A percentile compares a stretch with the other conserved stretches of the same genome.
These are phyloP conservation scores for Globia sparganii DNA, from an alignment of 2,888 invertebrate genomes.

Conservation along the genomic window DNA sequence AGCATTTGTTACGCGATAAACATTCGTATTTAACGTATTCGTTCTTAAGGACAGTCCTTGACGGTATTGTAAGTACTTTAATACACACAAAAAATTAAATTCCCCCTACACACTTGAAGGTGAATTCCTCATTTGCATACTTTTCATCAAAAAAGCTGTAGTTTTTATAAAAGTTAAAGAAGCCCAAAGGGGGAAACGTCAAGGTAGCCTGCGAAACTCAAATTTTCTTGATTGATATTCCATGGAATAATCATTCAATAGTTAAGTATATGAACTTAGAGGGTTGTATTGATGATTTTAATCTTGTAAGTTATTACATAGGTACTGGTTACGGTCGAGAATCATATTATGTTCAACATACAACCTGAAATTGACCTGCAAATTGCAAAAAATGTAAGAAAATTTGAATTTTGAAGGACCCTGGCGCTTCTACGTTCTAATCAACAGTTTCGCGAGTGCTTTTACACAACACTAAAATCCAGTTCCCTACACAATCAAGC, in stretches of 20 bases:
- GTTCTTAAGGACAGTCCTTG: neutral
- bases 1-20: neutral
- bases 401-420: too few species aligned
- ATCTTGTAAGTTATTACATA: too few species aligned
- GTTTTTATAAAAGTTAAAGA: neutral
- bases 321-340: too few species aligned
- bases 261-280: too few species aligned
- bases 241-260: too few species aligned
- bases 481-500: neutral
- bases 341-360: too few species aligned
- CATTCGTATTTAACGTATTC: neutral
- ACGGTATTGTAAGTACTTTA: neutral
- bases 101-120: neutral
- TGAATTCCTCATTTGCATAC: conserved; percentile 7
- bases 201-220: too few species aligned
- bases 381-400: too few species aligned
- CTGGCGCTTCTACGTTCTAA: too few species aligned
- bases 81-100: neutral
- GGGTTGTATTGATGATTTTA: too few species aligned
- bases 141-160: conserved; percentile 3
- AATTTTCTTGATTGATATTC: too few species aligned
- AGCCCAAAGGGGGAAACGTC: neutral
- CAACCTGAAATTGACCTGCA: too few species aligned
- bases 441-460: neutral
- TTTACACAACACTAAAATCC: conserved; percentile 20